These are phyloP conservation scores for Bugulina stolonifera DNA, from an alignment of 2,888 invertebrate genomes.

Conservation along the genomic window DNA sequence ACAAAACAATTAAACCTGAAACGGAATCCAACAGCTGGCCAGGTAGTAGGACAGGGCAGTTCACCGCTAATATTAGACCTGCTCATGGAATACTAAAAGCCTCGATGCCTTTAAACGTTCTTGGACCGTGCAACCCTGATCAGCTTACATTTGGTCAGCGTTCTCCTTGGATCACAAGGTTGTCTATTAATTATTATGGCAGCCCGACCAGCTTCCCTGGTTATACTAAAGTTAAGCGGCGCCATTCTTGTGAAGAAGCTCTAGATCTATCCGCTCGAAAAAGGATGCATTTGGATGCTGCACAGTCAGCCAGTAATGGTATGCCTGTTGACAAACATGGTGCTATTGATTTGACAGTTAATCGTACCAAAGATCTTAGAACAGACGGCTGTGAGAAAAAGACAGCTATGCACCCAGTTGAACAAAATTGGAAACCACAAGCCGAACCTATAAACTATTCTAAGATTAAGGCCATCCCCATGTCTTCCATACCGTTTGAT, in stretches of 20 bases:
- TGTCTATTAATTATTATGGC: not conserved
- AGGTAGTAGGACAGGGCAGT: too few species aligned
- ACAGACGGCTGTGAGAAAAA: not conserved
- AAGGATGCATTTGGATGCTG: not conserved
- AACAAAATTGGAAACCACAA: not conserved
- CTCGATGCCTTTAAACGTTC: not conserved
- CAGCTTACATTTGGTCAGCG: not conserved
- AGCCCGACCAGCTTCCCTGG: not conserved
- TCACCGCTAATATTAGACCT: too few species aligned
- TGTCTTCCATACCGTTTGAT: too few species aligned
- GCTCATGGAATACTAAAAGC: constrained; percentile 1
- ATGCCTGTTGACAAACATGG: not conserved
- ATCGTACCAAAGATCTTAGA: not conserved
- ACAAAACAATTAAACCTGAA: too few species aligned
- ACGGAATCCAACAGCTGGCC: too few species aligned
- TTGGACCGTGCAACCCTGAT: constrained; percentile 8
- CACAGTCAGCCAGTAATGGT: not conserved
- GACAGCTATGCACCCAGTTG: not conserved
- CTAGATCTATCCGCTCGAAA: not conserved
- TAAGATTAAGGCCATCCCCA: too few species aligned
- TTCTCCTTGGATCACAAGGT: constrained; percentile 2
- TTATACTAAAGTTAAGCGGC: not conserved
- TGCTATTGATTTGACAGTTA: constrained; percentile 14
- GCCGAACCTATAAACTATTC: constrained; percentile 7
- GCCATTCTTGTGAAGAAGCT: not conserved